A percentile compares a stretch with the other conserved stretches of the same genome.
Evolutionary conservation across 2,888 invertebrate genomes (phyloP).

Genomic region (Acronicta alni): DNA sequence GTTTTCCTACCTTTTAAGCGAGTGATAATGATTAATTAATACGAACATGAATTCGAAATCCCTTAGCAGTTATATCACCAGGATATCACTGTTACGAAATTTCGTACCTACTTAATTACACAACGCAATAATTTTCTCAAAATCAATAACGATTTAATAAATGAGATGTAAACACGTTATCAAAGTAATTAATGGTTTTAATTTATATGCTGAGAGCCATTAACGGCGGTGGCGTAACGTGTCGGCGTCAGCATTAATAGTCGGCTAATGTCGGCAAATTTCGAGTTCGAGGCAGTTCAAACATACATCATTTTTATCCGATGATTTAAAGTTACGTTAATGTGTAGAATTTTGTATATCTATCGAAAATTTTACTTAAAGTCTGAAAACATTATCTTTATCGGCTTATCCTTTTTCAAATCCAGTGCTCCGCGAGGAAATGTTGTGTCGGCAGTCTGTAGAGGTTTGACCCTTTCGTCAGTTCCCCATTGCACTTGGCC

Average conservation of each 20-base stretch:
- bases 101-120: not conserved
- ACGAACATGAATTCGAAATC: no score
- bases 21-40: no score
- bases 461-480: no score
- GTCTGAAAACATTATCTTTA: no score
- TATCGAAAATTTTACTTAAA: no score
- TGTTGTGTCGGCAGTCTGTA: no score
- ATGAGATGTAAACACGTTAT: conserved; percentile 31
- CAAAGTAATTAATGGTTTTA: conserved; percentile 20
- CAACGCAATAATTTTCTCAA: not conserved
- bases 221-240: conserved; percentile 2
- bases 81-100: no score
- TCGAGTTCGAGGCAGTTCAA: not conserved
- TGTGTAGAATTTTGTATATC: not conserved
- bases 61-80: no score
- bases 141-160: conserved; percentile 15
- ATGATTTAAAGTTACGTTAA: not conserved
- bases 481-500: no score
- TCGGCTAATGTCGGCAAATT: conserved; percentile 4
- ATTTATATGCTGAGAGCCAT: conserved; percentile 16
- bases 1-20: no score
- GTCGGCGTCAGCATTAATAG: conserved; percentile 5
- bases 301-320: not conserved
- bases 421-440: no score
- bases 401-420: no score